Percentiles rank a stretch among this genome's conserved stretches.
Conservation (phyloP, 35 echinoderm and acorn worm species). For the Ophioderma brevispina region DNA sequence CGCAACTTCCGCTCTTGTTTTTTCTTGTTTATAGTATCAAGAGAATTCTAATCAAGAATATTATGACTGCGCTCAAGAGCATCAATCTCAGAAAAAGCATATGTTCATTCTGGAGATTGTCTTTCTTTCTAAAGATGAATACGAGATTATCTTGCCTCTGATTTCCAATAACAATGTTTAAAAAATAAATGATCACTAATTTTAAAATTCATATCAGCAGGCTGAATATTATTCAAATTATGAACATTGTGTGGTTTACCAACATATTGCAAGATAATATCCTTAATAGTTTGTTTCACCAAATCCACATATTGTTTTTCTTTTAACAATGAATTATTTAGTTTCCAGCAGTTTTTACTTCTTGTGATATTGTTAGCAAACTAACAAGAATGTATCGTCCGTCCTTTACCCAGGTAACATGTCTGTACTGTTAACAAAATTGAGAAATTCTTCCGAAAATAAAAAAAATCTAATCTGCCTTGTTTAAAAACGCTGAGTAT, state of each 20-base stretch:
- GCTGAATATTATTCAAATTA: background rate
- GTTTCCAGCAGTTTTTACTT: constrained; percentile 22
- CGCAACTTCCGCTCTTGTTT: background rate
- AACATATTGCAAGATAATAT: constrained; percentile 9
- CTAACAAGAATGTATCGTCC: background rate
- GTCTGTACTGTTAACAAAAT: background rate
- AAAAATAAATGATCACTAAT: constrained; percentile 28
- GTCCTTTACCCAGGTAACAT: constrained; percentile 5
- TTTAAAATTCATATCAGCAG: background rate
- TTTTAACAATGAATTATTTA: constrained; percentile 22
- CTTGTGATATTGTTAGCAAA: background rate
- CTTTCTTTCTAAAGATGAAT: constrained; percentile 28
- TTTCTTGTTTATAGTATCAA: constrained; percentile 12
- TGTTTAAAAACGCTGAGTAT: too few relatives aligned
- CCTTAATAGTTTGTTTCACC: constrained; percentile 9
- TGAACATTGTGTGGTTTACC: background rate
- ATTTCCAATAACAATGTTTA: constrained; percentile 18
- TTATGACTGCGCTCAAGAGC: background rate
- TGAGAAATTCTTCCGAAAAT: background rate
- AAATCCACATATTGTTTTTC: background rate
- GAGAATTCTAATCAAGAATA: background rate
- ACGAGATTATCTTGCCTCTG: constrained; percentile 13
- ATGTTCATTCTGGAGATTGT: background rate
- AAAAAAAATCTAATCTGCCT: constrained; percentile 13
- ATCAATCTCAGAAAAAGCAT: background rate